Evolutionary conservation across 2,113 vertebrate genomes (phyloP).

Genomic region (Callospermophilus lateralis): DNA sequence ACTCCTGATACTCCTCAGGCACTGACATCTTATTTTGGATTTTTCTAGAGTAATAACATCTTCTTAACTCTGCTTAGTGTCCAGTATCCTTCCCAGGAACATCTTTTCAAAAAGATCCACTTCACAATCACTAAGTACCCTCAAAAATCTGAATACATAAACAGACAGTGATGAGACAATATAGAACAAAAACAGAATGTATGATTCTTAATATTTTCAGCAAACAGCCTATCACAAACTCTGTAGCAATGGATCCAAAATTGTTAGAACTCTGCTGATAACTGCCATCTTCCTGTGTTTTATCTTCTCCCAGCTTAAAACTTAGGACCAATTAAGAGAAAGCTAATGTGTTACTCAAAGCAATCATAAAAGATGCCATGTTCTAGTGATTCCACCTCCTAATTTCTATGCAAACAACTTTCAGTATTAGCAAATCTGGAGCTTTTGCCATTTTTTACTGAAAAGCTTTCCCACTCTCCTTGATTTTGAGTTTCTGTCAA

Average conservation of each 20-base stretch:
- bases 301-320: background rate
- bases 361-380: background rate
- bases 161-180: background rate
- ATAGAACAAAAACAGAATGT: background rate
- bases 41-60: background rate
- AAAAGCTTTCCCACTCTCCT: background rate
- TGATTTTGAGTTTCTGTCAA: background rate
- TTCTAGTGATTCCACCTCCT: background rate
- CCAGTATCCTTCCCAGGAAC: background rate
- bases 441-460: background rate
- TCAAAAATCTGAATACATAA: background rate
- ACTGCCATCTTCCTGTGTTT: background rate
- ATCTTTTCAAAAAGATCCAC: background rate
- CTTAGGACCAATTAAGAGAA: background rate
- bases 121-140: background rate
- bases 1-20: too few relatives aligned
- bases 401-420: background rate
- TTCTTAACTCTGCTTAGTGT: background rate
- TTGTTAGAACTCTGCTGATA: background rate
- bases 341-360: background rate
- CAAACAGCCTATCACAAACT: background rate
- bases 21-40: too few relatives aligned
- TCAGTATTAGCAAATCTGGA: background rate
- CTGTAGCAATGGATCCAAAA: background rate
- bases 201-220: background rate